These are phyloP conservation scores for Mesaphorura yosii DNA, from an alignment of 1,140 invertebrate species.

Conservation along the genomic window DNA sequence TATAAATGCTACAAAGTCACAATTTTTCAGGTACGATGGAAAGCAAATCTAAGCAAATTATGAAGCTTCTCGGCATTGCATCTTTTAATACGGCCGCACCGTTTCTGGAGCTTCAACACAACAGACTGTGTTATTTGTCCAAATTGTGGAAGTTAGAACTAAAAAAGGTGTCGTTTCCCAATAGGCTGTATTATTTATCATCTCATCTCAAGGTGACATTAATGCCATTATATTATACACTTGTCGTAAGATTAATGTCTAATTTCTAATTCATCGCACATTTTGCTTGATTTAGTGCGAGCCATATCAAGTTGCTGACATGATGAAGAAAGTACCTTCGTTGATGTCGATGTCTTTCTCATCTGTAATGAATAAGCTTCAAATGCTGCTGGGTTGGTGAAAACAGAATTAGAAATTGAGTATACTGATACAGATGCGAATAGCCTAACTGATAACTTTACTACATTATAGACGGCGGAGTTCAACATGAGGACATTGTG, in stretches of 20 bases:
- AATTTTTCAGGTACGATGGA: no score
- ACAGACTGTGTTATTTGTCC: background rate
- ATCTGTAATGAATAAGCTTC: background rate
- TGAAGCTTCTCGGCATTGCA: background rate
- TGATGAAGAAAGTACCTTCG: conserved; percentile 1
- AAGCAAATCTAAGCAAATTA: no score
- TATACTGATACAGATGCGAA: background rate
- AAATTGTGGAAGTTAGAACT: background rate
- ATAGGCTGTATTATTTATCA: background rate
- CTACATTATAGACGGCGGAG: conserved; percentile 33
- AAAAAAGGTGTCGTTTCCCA: background rate
- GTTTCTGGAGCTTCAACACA: background rate
- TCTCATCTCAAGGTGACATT: background rate
- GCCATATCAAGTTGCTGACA: background rate
- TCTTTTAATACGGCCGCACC: background rate
- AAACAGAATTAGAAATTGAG: background rate
- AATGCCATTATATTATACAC: background rate
- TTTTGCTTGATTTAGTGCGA: background rate
- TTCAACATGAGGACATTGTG: conserved; percentile 38
- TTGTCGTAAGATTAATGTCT: background rate
- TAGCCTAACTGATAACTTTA: background rate
- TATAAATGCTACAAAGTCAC: no score
- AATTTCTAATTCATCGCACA: background rate
- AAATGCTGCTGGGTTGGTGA: background rate
- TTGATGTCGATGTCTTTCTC: background rate